phyloP scores from a whole-genome alignment of 2,888 invertebrate genomes.

The Tinea trinotella region DNA sequence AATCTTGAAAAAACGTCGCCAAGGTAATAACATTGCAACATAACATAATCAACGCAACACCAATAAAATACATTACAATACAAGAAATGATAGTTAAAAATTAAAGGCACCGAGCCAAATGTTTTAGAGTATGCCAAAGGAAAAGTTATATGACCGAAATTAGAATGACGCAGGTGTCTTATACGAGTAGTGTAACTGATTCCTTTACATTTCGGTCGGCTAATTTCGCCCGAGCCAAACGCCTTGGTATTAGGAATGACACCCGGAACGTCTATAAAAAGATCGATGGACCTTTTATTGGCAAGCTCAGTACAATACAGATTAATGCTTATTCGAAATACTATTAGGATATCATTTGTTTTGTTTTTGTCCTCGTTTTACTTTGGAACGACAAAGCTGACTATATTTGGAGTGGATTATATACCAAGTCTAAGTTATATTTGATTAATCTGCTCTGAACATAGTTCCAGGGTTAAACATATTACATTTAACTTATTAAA shows the following conservation, averaged over 20 bases:
- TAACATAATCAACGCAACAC: slow-evolving; percentile 7
- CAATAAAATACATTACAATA: slow-evolving; percentile 11
- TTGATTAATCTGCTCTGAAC: too few species aligned
- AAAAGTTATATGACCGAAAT: slow-evolving; percentile 16
- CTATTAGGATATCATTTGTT: not conserved
- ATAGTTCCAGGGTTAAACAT: too few species aligned
- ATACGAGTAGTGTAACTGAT: slow-evolving; percentile 5
- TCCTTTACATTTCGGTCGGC: slow-evolving; percentile 13
- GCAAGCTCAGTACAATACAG: slow-evolving; percentile 3
- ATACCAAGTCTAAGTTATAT: too few species aligned
- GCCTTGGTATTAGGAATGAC: slow-evolving; percentile 10
- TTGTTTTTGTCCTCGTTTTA: not conserved
- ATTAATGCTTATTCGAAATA: not conserved
- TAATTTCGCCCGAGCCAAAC: slow-evolving; percentile 16
- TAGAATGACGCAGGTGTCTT: slow-evolving; percentile 11
- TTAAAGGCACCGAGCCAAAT: slow-evolving; percentile 13
- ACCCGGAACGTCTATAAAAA: slow-evolving; percentile 18
- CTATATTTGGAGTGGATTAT: too few species aligned
- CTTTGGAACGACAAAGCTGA: too few species aligned
- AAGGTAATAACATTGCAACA: slow-evolving; percentile 1
- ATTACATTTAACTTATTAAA: too few species aligned
- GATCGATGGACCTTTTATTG: slow-evolving; percentile 15
- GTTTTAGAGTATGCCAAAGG: slow-evolving; percentile 9
- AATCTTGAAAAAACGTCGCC: slow-evolving; percentile 1
- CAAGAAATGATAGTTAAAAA: slow-evolving; percentile 13